Conservation (phyloP, 2,888 invertebrate species). For the Cephus spinipes region DNA sequence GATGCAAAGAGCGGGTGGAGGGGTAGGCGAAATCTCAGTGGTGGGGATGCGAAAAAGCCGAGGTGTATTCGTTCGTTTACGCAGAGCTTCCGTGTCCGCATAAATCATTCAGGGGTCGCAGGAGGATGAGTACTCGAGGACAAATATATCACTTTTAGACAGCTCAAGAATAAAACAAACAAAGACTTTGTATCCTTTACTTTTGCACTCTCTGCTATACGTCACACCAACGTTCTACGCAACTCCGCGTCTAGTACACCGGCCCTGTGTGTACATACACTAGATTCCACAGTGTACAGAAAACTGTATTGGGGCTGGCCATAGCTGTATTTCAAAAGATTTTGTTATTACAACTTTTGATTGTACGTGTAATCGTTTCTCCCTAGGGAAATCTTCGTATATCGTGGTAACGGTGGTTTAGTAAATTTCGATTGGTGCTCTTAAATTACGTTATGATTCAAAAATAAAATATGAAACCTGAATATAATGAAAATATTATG, state of each 20-base stretch:
- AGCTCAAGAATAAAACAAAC: constrained; percentile 41
- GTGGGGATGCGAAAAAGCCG: constrained; percentile 21
- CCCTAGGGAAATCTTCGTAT: neutral
- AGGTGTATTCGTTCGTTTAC: constrained; percentile 24
- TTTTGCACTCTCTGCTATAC: neutral
- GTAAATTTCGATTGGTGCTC: neutral
- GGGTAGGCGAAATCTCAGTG: constrained; percentile 8
- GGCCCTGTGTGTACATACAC: neutral
- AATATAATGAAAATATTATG: neutral
- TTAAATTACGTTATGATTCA: neutral
- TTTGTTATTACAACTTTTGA: constrained; percentile 7
- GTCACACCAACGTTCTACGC: neutral
- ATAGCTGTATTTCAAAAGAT: constrained; percentile 39
- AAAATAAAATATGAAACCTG: neutral
- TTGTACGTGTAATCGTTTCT: neutral
- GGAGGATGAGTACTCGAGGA: constrained; percentile 21
- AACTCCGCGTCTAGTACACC: neutral
- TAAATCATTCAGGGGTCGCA: constrained; percentile 35
- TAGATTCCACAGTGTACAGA: neutral
- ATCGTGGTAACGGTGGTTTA: neutral
- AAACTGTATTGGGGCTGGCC: neutral
- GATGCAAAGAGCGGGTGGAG: neutral
- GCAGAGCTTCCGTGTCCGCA: constrained; percentile 22
- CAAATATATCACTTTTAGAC: constrained; percentile 41
- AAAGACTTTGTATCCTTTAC: constrained; percentile 10